A percentile compares a stretch with the other conserved stretches of the same genome.
phyloP scores from a whole-genome alignment of 2,797 vertebrate species.

The Argyrosomus regius region DNA sequence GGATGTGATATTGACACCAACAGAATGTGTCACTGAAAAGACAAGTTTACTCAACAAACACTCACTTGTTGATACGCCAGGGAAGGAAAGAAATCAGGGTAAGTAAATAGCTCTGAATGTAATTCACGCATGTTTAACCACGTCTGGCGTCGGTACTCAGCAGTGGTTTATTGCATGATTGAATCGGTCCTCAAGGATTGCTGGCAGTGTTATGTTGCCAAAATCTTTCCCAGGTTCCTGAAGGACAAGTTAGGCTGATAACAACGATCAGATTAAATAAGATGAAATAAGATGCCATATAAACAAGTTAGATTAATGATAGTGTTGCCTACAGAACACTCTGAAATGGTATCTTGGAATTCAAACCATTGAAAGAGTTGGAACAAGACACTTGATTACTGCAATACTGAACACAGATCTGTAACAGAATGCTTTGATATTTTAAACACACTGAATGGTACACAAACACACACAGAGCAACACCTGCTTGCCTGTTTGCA shows the following conservation, averaged over 20 bases:
- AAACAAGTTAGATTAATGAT: constrained; percentile 12
- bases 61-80: neutral
- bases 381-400: neutral
- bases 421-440: neutral
- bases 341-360: neutral
- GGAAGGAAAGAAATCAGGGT: neutral
- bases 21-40: neutral
- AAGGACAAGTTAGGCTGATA: constrained; percentile 24
- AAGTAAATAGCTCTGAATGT: constrained; percentile 18
- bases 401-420: neutral
- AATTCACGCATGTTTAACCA: constrained; percentile 24
- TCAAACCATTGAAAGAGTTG: neutral
- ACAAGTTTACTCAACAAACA: constrained; percentile 11
- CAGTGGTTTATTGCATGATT: constrained; percentile 45
- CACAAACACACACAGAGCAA: neutral
- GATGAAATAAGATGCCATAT: constrained; percentile 18
- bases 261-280: constrained; percentile 28
- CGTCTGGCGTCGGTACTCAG: constrained; percentile 11
- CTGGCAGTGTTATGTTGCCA: constrained; percentile 14
- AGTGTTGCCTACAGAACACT: neutral
- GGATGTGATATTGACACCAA: neutral
- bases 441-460: neutral
- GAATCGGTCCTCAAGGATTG: constrained; percentile 35
- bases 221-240: constrained; percentile 17
- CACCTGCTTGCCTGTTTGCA: neutral